Evolutionary conservation across 2,888 invertebrate genomes (phyloP).

Genomic region (Drosophila algonquin): DNA sequence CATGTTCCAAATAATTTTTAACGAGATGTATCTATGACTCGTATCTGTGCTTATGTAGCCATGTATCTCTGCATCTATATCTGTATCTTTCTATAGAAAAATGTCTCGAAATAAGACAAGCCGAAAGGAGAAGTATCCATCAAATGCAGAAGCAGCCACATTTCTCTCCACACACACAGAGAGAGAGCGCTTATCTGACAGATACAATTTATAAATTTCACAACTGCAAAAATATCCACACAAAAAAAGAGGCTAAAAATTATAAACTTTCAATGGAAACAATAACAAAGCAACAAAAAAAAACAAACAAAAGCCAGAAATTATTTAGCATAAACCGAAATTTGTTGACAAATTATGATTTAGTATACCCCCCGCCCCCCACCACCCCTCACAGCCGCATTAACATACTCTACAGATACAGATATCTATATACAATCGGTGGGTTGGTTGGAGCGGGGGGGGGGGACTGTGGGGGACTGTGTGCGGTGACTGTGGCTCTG

Average conservation of each 20-base stretch:
- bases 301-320: slow-evolving; percentile 37
- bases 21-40: slow-evolving; percentile 69
- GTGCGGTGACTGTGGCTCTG: slow-evolving; percentile 10
- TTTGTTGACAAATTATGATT: slow-evolving; percentile 80
- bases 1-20: slow-evolving; percentile 69
- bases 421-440: not conserved
- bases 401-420: slow-evolving; percentile 50
- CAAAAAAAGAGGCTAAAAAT: slow-evolving; percentile 24
- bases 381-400: slow-evolving; percentile 51
- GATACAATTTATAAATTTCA: slow-evolving; percentile 76
- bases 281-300: slow-evolving; percentile 13
- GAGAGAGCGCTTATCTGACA: slow-evolving; percentile 75
- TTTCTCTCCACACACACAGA: too few relatives aligned
- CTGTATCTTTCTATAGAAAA: slow-evolving; percentile 29
- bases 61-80: slow-evolving; percentile 21
- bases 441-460: not conserved
- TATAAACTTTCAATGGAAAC: slow-evolving; percentile 6
- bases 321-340: slow-evolving; percentile 69
- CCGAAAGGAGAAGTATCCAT: slow-evolving; percentile 39
- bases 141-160: slow-evolving; percentile 66
- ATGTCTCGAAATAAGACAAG: slow-evolving; percentile 34
- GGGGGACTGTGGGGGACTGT: not conserved
- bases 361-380: slow-evolving; percentile 44
- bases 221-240: slow-evolving; percentile 48
- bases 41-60: slow-evolving; percentile 2